Evolutionary conservation across 2,888 invertebrate species (phyloP).

Genomic region (Drosophila mayaguana): DNA sequence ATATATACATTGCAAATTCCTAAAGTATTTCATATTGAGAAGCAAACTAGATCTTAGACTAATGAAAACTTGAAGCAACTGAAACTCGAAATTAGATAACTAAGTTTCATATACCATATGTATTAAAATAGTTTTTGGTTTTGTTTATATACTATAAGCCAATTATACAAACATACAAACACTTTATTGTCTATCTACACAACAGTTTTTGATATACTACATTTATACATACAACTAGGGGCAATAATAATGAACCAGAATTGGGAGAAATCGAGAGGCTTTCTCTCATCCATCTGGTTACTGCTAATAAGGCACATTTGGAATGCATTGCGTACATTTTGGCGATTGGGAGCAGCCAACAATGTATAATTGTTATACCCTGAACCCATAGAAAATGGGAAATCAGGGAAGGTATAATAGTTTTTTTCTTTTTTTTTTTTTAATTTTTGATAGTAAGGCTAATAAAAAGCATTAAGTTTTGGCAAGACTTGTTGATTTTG

Average conservation of each 20-base stretch:
- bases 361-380: not conserved
- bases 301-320: conserved; percentile 81
- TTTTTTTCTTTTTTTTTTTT: too few species aligned
- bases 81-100: conserved; percentile 23
- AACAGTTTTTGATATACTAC: conserved; percentile 60
- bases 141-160: conserved; percentile 44
- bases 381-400: too few species aligned
- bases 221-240: conserved; percentile 24
- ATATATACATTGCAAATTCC: conserved; percentile 49
- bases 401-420: too few species aligned
- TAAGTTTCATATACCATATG: conserved; percentile 23
- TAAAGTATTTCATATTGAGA: conserved; percentile 35
- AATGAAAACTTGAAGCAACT: conserved; percentile 31
- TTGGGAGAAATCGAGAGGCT: not conserved
- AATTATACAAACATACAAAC: conserved; percentile 57
- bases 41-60: conserved; percentile 22
- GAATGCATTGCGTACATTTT: conserved; percentile 72
- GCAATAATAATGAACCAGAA: conserved; percentile 22
- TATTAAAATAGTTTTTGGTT: conserved; percentile 47
- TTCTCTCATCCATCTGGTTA: conserved; percentile 19
- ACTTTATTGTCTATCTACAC: conserved; percentile 78
- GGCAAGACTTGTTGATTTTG: conserved; percentile 84
- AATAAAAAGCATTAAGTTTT: conserved; percentile 67
- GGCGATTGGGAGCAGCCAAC: not conserved
- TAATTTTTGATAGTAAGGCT: conserved; percentile 14